Percentiles rank a stretch among this genome's conserved stretches.
Conservation (phyloP, 2,113 vertebrate species). For the Chelonoidis abingdonii region DNA sequence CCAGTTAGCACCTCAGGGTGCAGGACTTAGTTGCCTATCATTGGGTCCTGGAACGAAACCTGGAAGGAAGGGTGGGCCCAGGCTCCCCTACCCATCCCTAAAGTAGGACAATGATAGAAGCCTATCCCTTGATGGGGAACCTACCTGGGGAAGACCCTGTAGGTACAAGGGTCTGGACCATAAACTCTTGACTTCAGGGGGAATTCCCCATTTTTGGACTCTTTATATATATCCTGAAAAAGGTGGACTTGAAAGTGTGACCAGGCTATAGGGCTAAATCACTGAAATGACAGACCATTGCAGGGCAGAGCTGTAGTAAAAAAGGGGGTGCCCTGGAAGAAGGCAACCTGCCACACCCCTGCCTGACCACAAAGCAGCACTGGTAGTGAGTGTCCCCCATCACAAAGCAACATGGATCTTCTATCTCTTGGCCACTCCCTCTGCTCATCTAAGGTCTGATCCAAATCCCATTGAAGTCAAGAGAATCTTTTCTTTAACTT, state of each 20-base stretch:
- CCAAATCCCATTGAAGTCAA: background rate
- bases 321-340: background rate
- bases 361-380: background rate
- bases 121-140: background rate
- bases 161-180: background rate
- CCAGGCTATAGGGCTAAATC: background rate
- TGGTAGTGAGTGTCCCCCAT: background rate
- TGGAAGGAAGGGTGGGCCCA: background rate
- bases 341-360: background rate
- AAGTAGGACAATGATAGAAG: background rate
- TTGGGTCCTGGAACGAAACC: background rate
- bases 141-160: background rate
- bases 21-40: background rate
- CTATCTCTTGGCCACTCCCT: background rate
- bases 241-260: background rate
- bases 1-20: background rate
- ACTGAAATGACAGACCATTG: background rate
- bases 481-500: background rate
- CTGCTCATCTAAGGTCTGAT: background rate
- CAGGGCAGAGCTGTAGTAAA: background rate
- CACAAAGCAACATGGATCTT: background rate
- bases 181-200: background rate
- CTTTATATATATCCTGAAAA: background rate
- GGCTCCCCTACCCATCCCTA: background rate
- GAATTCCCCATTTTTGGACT: background rate